Base-by-base conservation (phyloP, 2,888 invertebrate genomes). In the Stenchaetothrips biformis region DNA sequence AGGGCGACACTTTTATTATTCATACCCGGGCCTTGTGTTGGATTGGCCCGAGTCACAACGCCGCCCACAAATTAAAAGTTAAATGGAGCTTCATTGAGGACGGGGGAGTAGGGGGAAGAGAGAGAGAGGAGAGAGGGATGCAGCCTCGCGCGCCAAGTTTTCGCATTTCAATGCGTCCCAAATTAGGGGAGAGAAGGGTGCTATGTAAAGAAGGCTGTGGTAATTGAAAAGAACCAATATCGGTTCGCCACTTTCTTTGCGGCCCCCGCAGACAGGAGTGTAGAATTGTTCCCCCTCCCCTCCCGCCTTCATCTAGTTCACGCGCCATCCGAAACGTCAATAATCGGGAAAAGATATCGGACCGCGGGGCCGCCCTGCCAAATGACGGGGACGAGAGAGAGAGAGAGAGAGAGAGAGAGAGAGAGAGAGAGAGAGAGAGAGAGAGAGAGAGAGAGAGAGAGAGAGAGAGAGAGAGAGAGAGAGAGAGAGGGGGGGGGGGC, bases 161-260 rank as follows among this genome's bases (percentile, higher is more conserved):
- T 74, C 67, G 67, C 67, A 74, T 74, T 74, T 74, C 67, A 74
- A 74, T 74, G 67, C 67, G 67, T 74, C 67, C 67, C 67, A 74
- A 74, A 74, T 74, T 74, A 74, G 67, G 67, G 25, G 25, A 21
- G 67, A 21, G 67, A 74, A 74, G 67, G 67, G 67, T 74, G 67
- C 67, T 74, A 74, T 74, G 67, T 74, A 74, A 74, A 74, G 67
- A 74, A 25, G 67, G 21, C 67, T 21, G 67, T 25, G 67, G 67
- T 74, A 74, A 74, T 74, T 74, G 67, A 74, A 74, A 74, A 74
- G 67, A 74, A 74, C 67, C 67, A 74, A 74, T 74, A 74, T 74
- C 67, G 67, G 67, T 74, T 74, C 67, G 67, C 67, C 67, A 74
- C 25, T 74, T 74, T 74, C 25, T 25, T 74, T 74, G 59, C 59